Percentiles rank a stretch among this genome's conserved stretches.
Evolutionary conservation across 2,888 invertebrate genomes (phyloP).

Genomic region (Coecobrya sp.): DNA sequence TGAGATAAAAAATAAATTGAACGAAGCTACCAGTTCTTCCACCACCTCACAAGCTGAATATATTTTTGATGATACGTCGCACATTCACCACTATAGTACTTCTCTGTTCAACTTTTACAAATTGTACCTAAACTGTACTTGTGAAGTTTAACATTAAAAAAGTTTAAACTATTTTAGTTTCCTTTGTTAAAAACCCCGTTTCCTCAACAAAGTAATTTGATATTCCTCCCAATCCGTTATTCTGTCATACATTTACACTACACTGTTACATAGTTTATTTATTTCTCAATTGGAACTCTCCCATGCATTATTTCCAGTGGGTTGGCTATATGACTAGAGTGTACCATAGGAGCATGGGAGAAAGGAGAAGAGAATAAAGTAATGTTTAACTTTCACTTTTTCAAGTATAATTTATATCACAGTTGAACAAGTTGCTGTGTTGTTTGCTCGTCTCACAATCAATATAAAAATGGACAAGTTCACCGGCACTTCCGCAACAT

Average conservation of each 20-base stretch:
- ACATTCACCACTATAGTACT: background rate
- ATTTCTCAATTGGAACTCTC: background rate
- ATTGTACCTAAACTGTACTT: constrained; percentile 19
- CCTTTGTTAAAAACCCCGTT: background rate
- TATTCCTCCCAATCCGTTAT: constrained; percentile 4
- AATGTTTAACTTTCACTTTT: constrained; percentile 48
- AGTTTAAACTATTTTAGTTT: constrained; percentile 38
- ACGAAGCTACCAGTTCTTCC: background rate
- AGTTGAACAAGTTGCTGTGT: constrained; percentile 56
- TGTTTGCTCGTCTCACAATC: constrained; percentile 25
- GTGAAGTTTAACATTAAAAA: constrained; percentile 36
- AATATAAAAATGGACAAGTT: constrained; percentile 48
- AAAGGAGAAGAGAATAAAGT: constrained; percentile 24
- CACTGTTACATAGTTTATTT: background rate
- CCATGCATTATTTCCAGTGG: constrained; percentile 6
- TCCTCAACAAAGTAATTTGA: constrained; percentile 42
- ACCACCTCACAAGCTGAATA: background rate
- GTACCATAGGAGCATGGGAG: background rate
- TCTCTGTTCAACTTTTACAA: constrained; percentile 12
- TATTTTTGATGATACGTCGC: background rate
- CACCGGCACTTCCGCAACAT: constrained; percentile 54
- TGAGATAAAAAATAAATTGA: constrained; percentile 28
- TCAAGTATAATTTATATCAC: constrained; percentile 47
- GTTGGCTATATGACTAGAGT: background rate
- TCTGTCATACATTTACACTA: background rate